Conservation (phyloP, 2,113 vertebrate genomes). For the Shinisaurus crocodilurus region DNA sequence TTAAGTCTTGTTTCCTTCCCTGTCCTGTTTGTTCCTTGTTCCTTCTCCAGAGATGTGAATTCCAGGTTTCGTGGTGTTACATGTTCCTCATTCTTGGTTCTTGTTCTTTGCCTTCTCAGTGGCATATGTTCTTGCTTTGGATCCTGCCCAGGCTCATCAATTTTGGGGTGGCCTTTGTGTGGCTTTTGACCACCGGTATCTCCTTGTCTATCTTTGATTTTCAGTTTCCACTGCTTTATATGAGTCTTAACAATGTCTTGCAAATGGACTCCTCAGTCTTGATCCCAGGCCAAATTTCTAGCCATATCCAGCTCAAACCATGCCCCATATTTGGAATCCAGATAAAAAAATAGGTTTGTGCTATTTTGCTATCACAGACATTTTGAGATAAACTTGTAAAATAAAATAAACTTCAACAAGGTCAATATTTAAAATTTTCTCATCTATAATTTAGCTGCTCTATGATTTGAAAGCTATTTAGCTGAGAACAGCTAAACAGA, state of each 20-base stretch:
- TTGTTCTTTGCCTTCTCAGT: not conserved
- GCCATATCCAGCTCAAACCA: not conserved
- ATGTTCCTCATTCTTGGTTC: not conserved
- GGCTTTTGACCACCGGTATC: not conserved
- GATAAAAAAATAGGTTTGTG: slow-evolving; percentile 23
- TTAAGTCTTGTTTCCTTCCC: not conserved
- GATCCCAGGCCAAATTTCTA: not conserved
- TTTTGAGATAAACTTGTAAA: slow-evolving; percentile 40
- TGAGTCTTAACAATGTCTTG: not conserved
- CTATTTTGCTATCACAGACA: slow-evolving; percentile 26
- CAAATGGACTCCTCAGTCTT: not conserved
- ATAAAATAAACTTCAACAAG: slow-evolving; percentile 55
- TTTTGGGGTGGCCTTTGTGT: not conserved
- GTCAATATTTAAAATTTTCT: slow-evolving; percentile 60
- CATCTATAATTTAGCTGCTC: slow-evolving; percentile 52
- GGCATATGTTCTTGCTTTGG: not conserved
- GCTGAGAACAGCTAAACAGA: slow-evolving; percentile 46
- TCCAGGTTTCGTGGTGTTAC: not conserved
- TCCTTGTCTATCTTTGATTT: not conserved
- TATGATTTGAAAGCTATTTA: slow-evolving; percentile 44
- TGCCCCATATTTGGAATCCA: not conserved
- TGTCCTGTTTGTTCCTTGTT: not conserved
- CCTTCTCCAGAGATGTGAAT: not conserved
- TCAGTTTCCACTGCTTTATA: not conserved
- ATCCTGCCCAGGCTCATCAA: not conserved